phyloP scores from a whole-genome alignment of 2,888 invertebrate genomes.

The Emesis castigata region DNA sequence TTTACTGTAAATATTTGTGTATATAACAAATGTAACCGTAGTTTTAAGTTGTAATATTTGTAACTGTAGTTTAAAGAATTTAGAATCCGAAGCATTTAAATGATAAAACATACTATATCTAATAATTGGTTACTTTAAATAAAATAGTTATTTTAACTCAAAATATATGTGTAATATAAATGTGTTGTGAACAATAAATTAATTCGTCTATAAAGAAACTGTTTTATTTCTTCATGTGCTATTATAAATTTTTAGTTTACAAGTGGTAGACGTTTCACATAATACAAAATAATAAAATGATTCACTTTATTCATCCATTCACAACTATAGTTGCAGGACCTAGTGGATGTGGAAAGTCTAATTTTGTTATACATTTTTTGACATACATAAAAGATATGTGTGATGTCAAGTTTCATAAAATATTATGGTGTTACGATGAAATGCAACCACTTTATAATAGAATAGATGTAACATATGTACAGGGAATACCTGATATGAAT shows the following conservation, averaged over 20 bases:
- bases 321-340: slow-evolving; percentile 53
- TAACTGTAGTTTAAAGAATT: background rate
- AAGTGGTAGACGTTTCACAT: background rate
- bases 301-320: slow-evolving; percentile 52
- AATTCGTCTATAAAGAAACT: background rate
- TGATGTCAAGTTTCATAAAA: slow-evolving; percentile 31
- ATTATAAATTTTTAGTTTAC: background rate
- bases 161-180: background rate
- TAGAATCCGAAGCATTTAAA: background rate
- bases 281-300: slow-evolving; percentile 24
- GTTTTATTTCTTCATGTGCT: background rate
- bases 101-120: background rate
- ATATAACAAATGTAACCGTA: background rate
- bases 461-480: slow-evolving; percentile 58
- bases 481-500: slow-evolving; percentile 67
- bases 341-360: slow-evolving; percentile 65
- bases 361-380: slow-evolving; percentile 45
- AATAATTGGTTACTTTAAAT: background rate
- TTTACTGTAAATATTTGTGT: background rate
- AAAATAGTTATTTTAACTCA: background rate
- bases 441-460: slow-evolving; percentile 61
- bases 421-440: slow-evolving; percentile 53
- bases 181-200: background rate
- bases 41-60: background rate
- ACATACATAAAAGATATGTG: slow-evolving; percentile 35